Conservation (phyloP, 2,113 vertebrate genomes). For the Peromyscus polionotus region DNA sequence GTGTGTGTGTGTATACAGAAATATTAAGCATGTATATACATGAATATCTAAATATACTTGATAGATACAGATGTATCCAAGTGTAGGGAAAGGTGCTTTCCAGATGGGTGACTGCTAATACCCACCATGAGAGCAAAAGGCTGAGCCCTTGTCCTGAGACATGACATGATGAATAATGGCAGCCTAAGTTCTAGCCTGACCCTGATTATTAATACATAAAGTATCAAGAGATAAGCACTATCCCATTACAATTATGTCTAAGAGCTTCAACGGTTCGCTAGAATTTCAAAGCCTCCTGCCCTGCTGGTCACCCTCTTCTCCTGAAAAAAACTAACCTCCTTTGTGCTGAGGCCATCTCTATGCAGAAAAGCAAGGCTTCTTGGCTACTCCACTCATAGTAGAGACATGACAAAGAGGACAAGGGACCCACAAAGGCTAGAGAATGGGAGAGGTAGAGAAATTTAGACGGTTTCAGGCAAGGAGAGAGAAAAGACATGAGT, state of each 20-base stretch:
- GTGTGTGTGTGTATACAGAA: not conserved
- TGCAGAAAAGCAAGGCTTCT: not conserved
- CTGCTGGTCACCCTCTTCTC: not conserved
- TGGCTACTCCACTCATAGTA: not conserved
- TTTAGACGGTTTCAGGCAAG: not conserved
- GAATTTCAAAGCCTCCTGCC: not conserved
- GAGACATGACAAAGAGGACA: not conserved
- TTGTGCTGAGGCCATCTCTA: not conserved
- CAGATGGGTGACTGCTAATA: not conserved
- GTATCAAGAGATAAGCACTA: not conserved
- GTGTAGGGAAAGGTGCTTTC: not conserved
- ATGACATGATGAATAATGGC: constrained; percentile 6
- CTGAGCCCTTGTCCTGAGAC: not conserved
- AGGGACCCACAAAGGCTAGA: not conserved
- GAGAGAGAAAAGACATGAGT: not conserved
- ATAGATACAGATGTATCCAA: not conserved
- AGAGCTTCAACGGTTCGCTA: not conserved
- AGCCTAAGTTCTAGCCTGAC: not conserved
- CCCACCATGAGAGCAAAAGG: not conserved
- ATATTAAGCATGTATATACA: too few species aligned
- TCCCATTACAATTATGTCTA: not conserved
- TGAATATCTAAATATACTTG: not conserved
- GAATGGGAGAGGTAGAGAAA: not conserved
- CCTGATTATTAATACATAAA: constrained; percentile 26
- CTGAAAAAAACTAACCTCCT: not conserved